These are phyloP conservation scores for Drepana falcataria DNA, from an alignment of 2,888 invertebrate species.

Conservation along the genomic window DNA sequence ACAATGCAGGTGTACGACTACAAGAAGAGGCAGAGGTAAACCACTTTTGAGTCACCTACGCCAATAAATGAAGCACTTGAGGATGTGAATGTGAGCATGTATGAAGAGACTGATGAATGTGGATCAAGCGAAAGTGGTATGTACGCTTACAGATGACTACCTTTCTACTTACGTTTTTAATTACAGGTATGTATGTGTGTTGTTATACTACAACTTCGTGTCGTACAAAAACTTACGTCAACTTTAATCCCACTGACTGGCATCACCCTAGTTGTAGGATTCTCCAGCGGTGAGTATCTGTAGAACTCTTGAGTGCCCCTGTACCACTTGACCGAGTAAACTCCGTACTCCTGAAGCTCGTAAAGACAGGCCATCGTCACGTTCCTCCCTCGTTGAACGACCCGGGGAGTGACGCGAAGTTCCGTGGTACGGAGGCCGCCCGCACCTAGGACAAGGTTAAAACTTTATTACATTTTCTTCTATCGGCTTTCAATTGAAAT, in stretches of 20 bases:
- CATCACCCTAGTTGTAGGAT: conserved; percentile 84
- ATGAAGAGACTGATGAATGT: too few species aligned
- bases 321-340: conserved; percentile 93
- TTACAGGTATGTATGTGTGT: too few species aligned
- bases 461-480: conserved; percentile 1
- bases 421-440: conserved; percentile 85
- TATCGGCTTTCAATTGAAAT: neutral
- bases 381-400: conserved; percentile 83
- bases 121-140: too few species aligned
- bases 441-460: conserved; percentile 68
- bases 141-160: too few species aligned
- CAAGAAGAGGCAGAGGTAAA: too few species aligned
- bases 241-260: conserved; percentile 86
- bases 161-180: too few species aligned
- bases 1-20: too few species aligned
- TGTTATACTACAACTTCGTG: too few species aligned
- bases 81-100: too few species aligned
- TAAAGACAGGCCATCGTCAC: conserved; percentile 87
- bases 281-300: conserved; percentile 87
- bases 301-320: conserved; percentile 90
- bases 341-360: conserved; percentile 84
- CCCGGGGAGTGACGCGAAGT: conserved; percentile 83
- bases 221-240: conserved; percentile 83
- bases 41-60: too few species aligned
- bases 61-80: too few species aligned